A percentile compares a stretch with the other conserved stretches of the same genome.
Evolutionary conservation across 2,113 vertebrate genomes (phyloP).

Genomic region (Strix uralensis): DNA sequence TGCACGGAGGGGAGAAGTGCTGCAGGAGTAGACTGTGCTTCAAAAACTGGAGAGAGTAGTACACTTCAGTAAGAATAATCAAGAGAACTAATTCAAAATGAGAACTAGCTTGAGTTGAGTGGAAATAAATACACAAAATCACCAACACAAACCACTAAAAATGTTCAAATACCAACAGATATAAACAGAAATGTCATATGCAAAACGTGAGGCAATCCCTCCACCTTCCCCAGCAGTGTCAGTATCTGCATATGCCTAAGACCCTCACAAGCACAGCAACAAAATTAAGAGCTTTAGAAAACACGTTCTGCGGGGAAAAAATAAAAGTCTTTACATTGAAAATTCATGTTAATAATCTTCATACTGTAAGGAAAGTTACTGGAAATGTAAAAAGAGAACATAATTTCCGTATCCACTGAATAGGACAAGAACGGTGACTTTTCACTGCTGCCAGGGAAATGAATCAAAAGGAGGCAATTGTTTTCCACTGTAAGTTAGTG

Average conservation of each 20-base stretch:
- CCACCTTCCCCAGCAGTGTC: neutral
- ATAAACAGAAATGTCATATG: neutral
- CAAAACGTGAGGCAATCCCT: neutral
- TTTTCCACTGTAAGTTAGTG: neutral
- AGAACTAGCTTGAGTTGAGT: neutral
- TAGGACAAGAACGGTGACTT: neutral
- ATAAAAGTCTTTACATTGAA: neutral
- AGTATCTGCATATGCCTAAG: neutral
- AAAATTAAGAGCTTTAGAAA: neutral
- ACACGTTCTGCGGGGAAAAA: accelerated
- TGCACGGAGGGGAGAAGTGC: neutral
- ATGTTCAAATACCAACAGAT: neutral
- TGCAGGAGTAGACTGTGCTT: neutral
- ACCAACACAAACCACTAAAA: neutral
- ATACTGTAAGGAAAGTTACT: neutral
- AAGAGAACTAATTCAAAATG: neutral
- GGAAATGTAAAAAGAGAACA: neutral
- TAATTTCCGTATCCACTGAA: neutral
- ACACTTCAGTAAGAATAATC: neutral
- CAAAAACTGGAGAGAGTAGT: neutral
- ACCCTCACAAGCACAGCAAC: neutral
- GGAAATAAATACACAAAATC: neutral
- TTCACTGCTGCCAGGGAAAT: neutral
- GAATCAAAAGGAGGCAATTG: neutral
- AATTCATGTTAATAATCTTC: neutral